phyloP scores from a whole-genome alignment of 2,888 invertebrate genomes.

The Steinernema hermaphroditum region DNA sequence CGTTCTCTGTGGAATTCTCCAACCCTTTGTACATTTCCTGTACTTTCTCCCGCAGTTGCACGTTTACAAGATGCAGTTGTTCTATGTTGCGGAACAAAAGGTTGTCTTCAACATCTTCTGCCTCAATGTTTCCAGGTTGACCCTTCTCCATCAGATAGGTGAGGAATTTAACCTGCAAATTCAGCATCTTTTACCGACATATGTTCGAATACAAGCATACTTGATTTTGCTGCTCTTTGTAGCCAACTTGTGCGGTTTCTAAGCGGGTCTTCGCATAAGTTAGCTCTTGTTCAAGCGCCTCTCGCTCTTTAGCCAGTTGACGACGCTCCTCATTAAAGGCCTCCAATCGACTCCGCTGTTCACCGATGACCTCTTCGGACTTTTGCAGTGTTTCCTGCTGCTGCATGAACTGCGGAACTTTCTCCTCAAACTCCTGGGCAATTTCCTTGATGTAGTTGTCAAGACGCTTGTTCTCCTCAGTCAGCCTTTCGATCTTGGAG shows the following conservation, averaged over 20 bases:
- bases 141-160: constrained; percentile 14
- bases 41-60: not conserved
- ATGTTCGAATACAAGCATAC: not conserved
- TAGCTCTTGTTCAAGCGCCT: not conserved
- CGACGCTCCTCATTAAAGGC: not conserved
- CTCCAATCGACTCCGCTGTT: too few species aligned
- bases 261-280: not conserved
- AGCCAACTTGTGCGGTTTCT: not conserved
- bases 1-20: not conserved
- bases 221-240: not conserved
- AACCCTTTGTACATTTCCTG: not conserved
- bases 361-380: too few species aligned
- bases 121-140: not conserved
- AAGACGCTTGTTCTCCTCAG: not conserved
- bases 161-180: not conserved
- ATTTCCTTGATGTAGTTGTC: constrained; percentile 11
- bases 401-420: not conserved
- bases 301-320: not conserved
- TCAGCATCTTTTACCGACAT: too few species aligned
- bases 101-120: not conserved
- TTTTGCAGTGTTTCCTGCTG: not conserved
- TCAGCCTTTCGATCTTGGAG: not conserved
- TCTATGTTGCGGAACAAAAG: constrained; percentile 20
- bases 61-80: not conserved
- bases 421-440: constrained; percentile 1